phyloP scores from a whole-genome alignment of 1,140 invertebrate species.

The Thaumatotibia leucotreta region DNA sequence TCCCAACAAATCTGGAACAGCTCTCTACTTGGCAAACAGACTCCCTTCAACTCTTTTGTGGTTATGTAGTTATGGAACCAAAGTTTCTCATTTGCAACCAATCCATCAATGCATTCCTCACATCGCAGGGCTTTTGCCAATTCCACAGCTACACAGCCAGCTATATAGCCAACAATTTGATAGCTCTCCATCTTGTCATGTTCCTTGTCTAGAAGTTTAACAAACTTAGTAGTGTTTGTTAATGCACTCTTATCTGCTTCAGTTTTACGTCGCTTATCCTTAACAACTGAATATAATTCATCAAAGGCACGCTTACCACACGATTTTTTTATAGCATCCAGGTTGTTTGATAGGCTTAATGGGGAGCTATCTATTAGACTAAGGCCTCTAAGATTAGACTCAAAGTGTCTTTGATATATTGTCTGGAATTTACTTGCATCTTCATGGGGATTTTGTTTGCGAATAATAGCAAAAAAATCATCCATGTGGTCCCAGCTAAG shows the following conservation, averaged over 20 bases:
- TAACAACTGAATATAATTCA: background rate
- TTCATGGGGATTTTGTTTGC: background rate
- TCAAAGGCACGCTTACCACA: background rate
- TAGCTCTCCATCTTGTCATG: background rate
- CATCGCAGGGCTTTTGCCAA: background rate
- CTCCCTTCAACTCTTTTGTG: background rate
- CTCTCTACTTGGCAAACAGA: background rate
- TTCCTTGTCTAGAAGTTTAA: background rate
- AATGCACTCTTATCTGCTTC: background rate
- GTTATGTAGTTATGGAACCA: background rate
- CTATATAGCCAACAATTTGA: background rate
- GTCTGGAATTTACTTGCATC: background rate
- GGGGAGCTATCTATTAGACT: background rate
- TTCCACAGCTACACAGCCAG: background rate
- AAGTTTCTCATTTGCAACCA: background rate
- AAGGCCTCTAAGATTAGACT: background rate
- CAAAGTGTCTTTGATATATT: background rate
- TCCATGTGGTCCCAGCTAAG: background rate
- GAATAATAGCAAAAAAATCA: background rate
- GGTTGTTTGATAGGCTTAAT: background rate
- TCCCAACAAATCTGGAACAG: background rate
- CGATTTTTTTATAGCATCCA: background rate
- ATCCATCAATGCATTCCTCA: background rate
- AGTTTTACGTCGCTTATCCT: background rate
- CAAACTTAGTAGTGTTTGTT: background rate